Evolutionary conservation across 2,797 vertebrate genomes (phyloP), one percentile per base, ranked within the genome.

Genomic region (Aplochiton taeniatus): DNA sequence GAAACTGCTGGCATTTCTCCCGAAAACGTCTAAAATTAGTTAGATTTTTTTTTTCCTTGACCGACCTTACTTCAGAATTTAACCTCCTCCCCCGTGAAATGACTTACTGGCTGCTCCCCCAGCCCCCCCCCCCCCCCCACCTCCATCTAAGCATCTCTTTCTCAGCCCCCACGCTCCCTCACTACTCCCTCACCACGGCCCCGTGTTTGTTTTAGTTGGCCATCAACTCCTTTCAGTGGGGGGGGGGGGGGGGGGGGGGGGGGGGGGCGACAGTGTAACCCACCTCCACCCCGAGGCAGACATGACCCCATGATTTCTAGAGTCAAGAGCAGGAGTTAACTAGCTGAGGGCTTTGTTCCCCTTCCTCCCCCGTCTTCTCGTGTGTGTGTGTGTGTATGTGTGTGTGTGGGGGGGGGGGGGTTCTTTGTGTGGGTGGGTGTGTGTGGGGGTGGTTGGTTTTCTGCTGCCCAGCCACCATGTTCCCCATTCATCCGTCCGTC

Each of bases 191-290:
- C 74, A 85, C 74, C 45, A 46, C 17, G 53, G 77, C 73, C 85
- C 82, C 88, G 87, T 93, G 91, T 93, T 93, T 93, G 87, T 93
- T 93, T 93, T 90, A 87, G 85, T 92, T 92, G 91, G 91, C 90
- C 85, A 79, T 79, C 78, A 83, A 82, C 84, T 89, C 87, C 74
- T 79, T 80, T 78, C 87, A 88, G 86, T 88, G 84, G 78, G 79
- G 88, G 83, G n/a, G n/a, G n/a, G n/a, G n/a, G n/a, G n/a, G n/a
- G n/a, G n/a, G n/a, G n/a, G n/a, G n/a, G n/a, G n/a, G n/a, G n/a
- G n/a, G n/a, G n/a, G n/a, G n/a, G n/a, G n/a, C n/a, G n/a, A 84
- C 86, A 83, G 85, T 90, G 92, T 91, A 90, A 90, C 87, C 89
- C 87, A 77, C 77, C 81, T 71, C 80, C 87, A 75, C 85, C 90